These are phyloP conservation scores for Oryzias curvinotus DNA, from an alignment of 2,113 vertebrate genomes.

Conservation along the genomic window DNA sequence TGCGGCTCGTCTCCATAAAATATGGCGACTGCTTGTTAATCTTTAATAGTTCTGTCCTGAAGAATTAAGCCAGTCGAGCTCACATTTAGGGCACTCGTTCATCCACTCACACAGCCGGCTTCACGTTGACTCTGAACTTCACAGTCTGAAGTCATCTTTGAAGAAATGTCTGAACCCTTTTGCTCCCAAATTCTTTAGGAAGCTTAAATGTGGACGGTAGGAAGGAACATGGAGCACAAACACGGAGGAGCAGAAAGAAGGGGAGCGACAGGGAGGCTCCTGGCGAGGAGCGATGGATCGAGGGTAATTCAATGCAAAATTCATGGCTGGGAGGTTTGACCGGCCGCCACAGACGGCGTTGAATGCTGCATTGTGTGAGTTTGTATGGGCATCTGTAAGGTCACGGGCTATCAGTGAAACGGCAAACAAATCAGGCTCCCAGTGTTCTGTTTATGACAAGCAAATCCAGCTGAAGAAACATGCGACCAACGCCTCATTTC, in stretches of 20 bases:
- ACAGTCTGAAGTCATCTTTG: no score
- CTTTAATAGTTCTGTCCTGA: conserved; percentile 77
- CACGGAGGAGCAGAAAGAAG: background rate
- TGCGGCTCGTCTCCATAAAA: conserved; percentile 73
- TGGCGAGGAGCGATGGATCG: conserved; percentile 25
- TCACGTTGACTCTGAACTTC: background rate
- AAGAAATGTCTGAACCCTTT: no score
- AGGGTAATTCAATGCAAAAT: conserved; percentile 48
- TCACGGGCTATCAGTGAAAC: background rate
- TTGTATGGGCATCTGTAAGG: conserved; percentile 6
- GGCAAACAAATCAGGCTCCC: background rate
- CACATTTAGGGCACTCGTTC: conserved; percentile 71
- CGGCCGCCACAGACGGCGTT: conserved; percentile 11
- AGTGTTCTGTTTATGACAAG: no score
- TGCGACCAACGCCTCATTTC: background rate
- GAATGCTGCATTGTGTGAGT: conserved; percentile 1
- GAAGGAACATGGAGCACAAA: background rate
- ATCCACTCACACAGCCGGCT: background rate
- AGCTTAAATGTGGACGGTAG: background rate
- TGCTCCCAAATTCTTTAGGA: no score
- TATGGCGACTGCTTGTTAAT: conserved; percentile 71
- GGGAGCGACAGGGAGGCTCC: background rate
- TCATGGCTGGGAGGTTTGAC: conserved; percentile 36
- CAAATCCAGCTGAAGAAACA: no score
- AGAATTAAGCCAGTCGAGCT: conserved; percentile 78